Base-by-base conservation (phyloP, 1,140 invertebrate genomes). In the Lysiphlebus fabarum region DNA sequence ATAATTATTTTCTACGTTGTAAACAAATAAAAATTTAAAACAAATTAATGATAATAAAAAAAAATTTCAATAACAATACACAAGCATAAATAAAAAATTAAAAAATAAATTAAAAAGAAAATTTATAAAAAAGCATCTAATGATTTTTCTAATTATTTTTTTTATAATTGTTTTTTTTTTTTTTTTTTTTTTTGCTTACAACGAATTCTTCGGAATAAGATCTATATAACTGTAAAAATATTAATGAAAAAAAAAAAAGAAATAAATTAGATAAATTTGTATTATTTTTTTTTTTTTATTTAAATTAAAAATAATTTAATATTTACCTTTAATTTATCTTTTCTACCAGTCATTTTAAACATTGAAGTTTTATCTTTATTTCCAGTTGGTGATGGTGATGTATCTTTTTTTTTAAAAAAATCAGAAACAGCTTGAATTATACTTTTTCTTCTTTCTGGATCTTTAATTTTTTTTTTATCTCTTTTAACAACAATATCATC, bases 361-460 rank as follows among this genome's bases (percentile, higher is more conserved):
- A 83, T 83, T 33, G 83, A 85, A 34, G 83, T 79, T 58, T 83
- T 84, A 61, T 82, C 82, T 63, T 80, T 81, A 37, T 67, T 73
- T 63, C 65, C 73, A 41, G 75, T 64, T 9, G 76, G 73, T 1
- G 81, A 76, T 0, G 76, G 67, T 0, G 75, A 72, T 17, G 75
- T 65, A 11, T 83, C 80, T 56, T 83, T 85, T 65, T 86, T 87
- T 45, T 85, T 82, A 66, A 93, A 90, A 69, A 92, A 90, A 72
- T 88, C 90, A 4, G 90, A 88, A 45, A 93, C 86, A 48, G 90
- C 86, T 79, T 91, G 90, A 63, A 92, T 92, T 43, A 93, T 87
- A 72, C 90, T 91, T 69, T 89, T 90, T 45, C 89, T 79, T 58
- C 90, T 81, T 62, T 90, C 88, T 0, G 84, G 82, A 71, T 90